Percentiles rank a stretch among this genome's conserved stretches.
These are phyloP conservation scores for Neopipo cinnamomea DNA, from an alignment of 2,113 vertebrate genomes.

Conservation along the genomic window DNA sequence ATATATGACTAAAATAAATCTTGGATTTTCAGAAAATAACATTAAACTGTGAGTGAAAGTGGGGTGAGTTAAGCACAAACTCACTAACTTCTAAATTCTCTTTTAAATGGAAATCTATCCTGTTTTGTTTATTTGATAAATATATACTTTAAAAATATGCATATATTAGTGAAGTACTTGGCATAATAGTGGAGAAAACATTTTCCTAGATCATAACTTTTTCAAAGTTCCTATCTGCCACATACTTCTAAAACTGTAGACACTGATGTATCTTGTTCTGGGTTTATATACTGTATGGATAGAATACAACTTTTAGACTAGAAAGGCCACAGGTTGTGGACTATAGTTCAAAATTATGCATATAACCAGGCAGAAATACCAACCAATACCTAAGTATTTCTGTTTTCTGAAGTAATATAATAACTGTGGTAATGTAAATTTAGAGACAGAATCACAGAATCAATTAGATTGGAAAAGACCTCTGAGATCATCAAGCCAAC, in stretches of 20 bases:
- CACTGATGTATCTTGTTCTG: background rate
- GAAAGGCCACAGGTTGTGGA: background rate
- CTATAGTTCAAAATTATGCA: background rate
- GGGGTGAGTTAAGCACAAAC: background rate
- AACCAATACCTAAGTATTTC: background rate
- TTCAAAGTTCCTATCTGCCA: background rate
- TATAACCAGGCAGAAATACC: background rate
- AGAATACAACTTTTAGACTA: background rate
- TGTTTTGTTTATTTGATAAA: background rate
- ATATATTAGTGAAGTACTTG: background rate
- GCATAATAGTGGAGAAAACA: background rate
- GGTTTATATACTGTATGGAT: background rate
- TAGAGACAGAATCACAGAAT: background rate
- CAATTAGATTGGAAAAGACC: background rate
- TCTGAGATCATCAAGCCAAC: background rate
- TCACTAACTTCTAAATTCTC: background rate
- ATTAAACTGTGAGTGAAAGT: background rate
- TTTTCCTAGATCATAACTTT: background rate
- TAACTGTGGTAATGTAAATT: background rate
- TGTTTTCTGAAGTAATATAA: background rate
- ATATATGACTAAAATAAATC: background rate
- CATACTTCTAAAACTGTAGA: background rate
- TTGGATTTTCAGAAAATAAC: background rate
- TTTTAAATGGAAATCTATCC: background rate
- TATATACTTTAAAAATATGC: background rate